A percentile compares a stretch with the other conserved stretches of the same genome.
Conservation (phyloP, 2,113 vertebrate genomes). For the Leptodactylus fuscus region DNA sequence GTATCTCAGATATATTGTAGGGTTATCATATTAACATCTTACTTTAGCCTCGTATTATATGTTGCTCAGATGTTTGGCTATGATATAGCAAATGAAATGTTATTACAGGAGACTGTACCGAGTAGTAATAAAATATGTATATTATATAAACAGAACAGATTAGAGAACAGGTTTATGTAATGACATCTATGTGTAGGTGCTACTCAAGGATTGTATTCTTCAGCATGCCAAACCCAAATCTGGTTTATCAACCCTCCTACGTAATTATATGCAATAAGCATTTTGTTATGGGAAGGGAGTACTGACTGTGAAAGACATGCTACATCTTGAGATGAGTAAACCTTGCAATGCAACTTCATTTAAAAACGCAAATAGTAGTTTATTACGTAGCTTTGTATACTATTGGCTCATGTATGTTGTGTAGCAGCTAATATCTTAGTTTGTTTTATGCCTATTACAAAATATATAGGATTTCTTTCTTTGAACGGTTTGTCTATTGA, state of each 20-base stretch:
- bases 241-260: constrained; percentile 64
- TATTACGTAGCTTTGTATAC: neutral
- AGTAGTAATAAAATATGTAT: neutral
- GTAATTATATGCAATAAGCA: constrained; percentile 70
- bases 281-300: constrained; percentile 70
- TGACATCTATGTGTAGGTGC: constrained; percentile 66
- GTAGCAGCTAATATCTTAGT: too few species aligned
- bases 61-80: neutral
- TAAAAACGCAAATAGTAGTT: neutral
- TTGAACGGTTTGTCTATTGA: too few species aligned
- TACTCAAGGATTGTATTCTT: constrained; percentile 43
- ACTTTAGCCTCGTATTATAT: neutral
- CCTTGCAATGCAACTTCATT: constrained; percentile 45
- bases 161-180: constrained; percentile 39
- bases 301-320: constrained; percentile 68
- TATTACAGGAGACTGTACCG: neutral
- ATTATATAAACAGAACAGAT: constrained; percentile 21
- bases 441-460: too few species aligned
- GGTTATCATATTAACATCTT: neutral
- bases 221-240: constrained; percentile 66
- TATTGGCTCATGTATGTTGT: neutral
- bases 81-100: neutral
- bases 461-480: too few species aligned
- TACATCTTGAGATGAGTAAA: constrained; percentile 66
- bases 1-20: too few species aligned